These are phyloP conservation scores for Dipodomys spectabilis DNA, from an alignment of 2,113 vertebrate species.

Conservation along the genomic window DNA sequence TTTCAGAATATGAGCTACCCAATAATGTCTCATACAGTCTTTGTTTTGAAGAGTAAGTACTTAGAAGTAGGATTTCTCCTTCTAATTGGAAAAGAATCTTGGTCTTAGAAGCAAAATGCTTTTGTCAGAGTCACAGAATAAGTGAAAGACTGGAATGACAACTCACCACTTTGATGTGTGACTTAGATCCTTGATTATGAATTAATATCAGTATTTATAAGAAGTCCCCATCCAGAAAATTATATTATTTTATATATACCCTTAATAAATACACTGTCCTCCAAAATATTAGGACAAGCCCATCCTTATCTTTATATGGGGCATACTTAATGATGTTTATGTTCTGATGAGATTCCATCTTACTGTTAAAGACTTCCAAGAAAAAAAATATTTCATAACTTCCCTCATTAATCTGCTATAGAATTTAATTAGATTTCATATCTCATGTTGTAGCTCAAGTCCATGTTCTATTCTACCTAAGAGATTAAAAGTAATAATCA, in stretches of 20 bases:
- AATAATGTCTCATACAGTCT: background rate
- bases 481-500: constrained; percentile 54
- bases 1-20: constrained; percentile 1
- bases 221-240: constrained; percentile 29
- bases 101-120: background rate
- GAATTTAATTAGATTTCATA: constrained; percentile 56
- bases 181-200: constrained; percentile 28
- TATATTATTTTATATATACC: background rate
- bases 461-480: constrained; percentile 13
- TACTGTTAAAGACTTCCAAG: constrained; percentile 48
- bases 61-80: constrained; percentile 32
- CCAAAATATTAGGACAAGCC: constrained; percentile 27
- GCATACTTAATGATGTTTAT: background rate
- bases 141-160: constrained; percentile 2
- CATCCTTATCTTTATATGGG: constrained; percentile 3
- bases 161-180: background rate
- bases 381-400: constrained; percentile 32
- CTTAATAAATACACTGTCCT: constrained; percentile 23
- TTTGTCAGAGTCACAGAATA: constrained; percentile 15
- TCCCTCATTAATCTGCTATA: background rate
- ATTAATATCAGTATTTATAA: constrained; percentile 18
- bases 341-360: constrained; percentile 4
- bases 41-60: background rate
- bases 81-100: constrained; percentile 43
- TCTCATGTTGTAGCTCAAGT: constrained; percentile 5